A percentile compares a stretch with the other conserved stretches of the same genome.
phyloP scores from a whole-genome alignment of 2,888 invertebrate species.

The Apamea monoglypha region DNA sequence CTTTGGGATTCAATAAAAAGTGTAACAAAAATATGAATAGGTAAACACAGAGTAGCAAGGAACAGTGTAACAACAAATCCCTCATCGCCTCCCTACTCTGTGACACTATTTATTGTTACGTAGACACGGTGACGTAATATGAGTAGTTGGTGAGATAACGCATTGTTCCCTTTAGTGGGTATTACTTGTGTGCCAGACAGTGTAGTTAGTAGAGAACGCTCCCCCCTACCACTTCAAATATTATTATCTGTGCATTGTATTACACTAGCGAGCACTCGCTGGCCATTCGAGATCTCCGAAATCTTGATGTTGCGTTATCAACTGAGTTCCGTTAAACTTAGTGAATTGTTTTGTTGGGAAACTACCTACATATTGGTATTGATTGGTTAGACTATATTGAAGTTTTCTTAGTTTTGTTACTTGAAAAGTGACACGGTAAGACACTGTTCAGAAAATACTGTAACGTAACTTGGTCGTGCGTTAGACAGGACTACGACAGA shows the following conservation, averaged over 20 bases:
- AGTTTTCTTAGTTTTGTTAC: not conserved
- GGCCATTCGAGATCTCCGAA: conserved; percentile 25
- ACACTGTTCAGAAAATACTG: not conserved
- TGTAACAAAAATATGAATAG: conserved; percentile 59
- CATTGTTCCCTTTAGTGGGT: conserved; percentile 76
- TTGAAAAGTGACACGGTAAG: not conserved
- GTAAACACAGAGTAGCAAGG: conserved; percentile 45
- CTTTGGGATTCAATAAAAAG: conserved; percentile 49
- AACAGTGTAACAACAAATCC: conserved; percentile 45
- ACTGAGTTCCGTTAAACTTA: not conserved
- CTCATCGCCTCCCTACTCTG: conserved; percentile 56
- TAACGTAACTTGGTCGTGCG: not conserved
- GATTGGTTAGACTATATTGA: not conserved
- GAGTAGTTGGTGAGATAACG: conserved; percentile 68
- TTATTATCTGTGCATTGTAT: conserved; percentile 64
- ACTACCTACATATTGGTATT: not conserved
- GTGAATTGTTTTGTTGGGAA: not conserved
- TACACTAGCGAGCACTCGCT: conserved; percentile 37
- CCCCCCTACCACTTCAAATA: conserved; percentile 79
- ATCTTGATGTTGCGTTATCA: not conserved
- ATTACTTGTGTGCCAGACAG: conserved; percentile 78
- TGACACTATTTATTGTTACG: conserved; percentile 66
- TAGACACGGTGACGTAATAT: conserved; percentile 65
- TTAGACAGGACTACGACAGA: not conserved
- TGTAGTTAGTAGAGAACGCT: conserved; percentile 64